Evolutionary conservation across 2,113 vertebrate species (phyloP).

Genomic region (Ictidomys tridecemlineatus): DNA sequence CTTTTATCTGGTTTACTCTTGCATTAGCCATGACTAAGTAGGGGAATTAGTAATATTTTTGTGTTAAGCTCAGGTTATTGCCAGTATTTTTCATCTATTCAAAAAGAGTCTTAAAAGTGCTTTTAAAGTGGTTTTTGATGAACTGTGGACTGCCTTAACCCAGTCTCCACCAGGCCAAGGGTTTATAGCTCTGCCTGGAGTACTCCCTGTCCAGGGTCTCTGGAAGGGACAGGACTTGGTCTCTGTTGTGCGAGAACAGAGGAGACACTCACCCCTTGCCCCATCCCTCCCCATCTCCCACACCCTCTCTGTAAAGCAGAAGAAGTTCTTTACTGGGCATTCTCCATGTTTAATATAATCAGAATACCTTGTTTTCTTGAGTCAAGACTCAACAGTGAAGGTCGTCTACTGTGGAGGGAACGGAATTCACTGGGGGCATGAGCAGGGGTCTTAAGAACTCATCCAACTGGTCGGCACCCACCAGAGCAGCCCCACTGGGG

Average conservation of each 20-base stretch:
- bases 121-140: not conserved
- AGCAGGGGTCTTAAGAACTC: not conserved
- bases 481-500: not conserved
- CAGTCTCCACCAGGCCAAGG: not conserved
- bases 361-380: not conserved
- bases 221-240: accelerated
- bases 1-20: slow-evolving; percentile 46
- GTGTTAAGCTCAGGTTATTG: not conserved
- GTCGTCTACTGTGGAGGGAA: not conserved
- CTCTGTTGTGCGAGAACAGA: not conserved
- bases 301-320: not conserved
- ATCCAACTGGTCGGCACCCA: not conserved
- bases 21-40: slow-evolving; percentile 18
- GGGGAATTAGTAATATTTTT: slow-evolving; percentile 26
- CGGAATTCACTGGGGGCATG: not conserved
- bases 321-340: accelerated
- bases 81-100: not conserved
- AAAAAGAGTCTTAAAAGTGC: not conserved
- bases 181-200: accelerated
- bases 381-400: not conserved
- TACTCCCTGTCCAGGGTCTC: not conserved
- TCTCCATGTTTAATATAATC: no score
- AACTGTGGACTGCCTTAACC: not conserved
- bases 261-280: accelerated
- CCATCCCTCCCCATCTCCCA: not conserved